A percentile compares a stretch with the other conserved stretches of the same genome.
These are phyloP conservation scores for Drosophila ananassae DNA, from an alignment of 1,140 invertebrate species.

Conservation along the genomic window DNA sequence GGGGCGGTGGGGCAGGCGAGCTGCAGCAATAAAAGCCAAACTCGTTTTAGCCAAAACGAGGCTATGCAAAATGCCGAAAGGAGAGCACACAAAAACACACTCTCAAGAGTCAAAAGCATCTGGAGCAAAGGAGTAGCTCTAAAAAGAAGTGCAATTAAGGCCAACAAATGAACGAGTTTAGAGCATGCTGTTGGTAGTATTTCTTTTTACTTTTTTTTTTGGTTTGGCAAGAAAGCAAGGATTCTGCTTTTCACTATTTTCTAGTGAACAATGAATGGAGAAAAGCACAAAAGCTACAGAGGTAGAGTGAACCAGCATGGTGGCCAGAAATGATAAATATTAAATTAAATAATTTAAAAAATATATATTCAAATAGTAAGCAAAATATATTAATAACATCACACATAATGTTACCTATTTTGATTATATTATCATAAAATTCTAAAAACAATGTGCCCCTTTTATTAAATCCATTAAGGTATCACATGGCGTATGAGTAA, in stretches of 20 bases:
- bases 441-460: neutral
- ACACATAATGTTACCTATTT: too few species aligned
- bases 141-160: slow-evolving; percentile 51
- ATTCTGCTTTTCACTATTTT: slow-evolving; percentile 7
- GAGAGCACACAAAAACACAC: slow-evolving; percentile 10
- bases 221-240: slow-evolving; percentile 19
- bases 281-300: slow-evolving; percentile 14
- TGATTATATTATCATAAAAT: too few species aligned
- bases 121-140: slow-evolving; percentile 24
- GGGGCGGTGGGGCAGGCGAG: neutral
- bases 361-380: neutral
- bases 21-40: slow-evolving; percentile 1
- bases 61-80: slow-evolving; percentile 14
- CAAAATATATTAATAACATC: neutral
- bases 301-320: neutral
- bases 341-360: neutral
- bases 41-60: slow-evolving; percentile 6
- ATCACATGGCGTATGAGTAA: neutral
- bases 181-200: slow-evolving; percentile 9
- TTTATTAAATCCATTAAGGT: neutral
- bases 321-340: neutral
- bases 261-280: slow-evolving; percentile 15
- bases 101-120: slow-evolving; percentile 23
- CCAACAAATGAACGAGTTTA: slow-evolving; percentile 51
- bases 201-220: slow-evolving; percentile 8